Evolutionary conservation across 2,113 vertebrate genomes (phyloP), one percentile per base, ranked within the genome.

Genomic region (Xiphophorus hellerii): DNA sequence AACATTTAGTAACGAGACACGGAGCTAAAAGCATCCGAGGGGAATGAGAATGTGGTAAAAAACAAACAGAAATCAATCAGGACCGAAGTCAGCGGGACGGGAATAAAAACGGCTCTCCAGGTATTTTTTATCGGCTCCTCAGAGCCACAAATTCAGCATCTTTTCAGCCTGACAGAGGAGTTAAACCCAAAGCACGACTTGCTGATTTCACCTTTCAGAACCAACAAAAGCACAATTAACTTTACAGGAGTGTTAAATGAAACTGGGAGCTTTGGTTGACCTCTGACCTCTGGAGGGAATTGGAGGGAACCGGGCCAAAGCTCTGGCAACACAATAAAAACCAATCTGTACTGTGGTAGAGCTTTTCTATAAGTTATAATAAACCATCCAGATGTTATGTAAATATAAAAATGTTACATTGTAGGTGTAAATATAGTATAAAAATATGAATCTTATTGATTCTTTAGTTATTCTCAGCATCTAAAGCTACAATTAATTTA

Each of bases 171-270:
- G 8, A 42, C 3, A 70, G 62, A 69, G 72, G 74, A 25, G 27
- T 27, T 11, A 72, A 78, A 82, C 74, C 69, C 48, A 80, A 87
- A 88, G 67, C 80, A 78, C 77, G 80, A n/a, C 66, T 77, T 48
- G 25, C 58, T 80, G 27, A 76, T 76, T 84, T 33, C 31, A 8
- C 31, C 31, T 33, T 37, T 6, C 9, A 0, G 66, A 63, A 74
- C n/a, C 48, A 44, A 58, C 42, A 61, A 82, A 91, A 92, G 89
- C 92, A 91, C 92, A 92, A 91, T 28, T 22, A 84, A 76, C 69
- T 65, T 71, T 48, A 67, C 54, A 35, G 67, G 67, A 68, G 80
- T 48, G 71, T 81, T 65, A 84, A 29, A 35, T 72, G 20, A 78
- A 87, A 74, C 66, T 76, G 66, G 82, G 44, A 77, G 70, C 77